Percentiles rank a stretch among this genome's conserved stretches.
phyloP scores from a whole-genome alignment of 2,888 invertebrate genomes.

The Endotricha flammealis region DNA sequence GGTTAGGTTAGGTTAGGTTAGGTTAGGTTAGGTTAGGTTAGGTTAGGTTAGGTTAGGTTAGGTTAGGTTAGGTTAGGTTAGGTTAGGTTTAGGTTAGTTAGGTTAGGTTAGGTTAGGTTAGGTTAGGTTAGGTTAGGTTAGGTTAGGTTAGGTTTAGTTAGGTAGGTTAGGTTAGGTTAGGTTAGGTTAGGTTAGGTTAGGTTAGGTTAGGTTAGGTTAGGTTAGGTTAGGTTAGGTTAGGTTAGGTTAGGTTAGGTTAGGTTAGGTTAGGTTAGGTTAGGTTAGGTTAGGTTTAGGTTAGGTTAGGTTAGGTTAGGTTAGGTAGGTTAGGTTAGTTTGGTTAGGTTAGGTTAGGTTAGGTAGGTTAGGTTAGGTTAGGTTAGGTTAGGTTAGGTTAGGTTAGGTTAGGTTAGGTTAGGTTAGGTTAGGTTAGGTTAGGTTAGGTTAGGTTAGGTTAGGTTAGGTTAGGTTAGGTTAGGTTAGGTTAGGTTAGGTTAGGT shows the following conservation, averaged over 20 bases:
- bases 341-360: slow-evolving; percentile 15
- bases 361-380: no score
- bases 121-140: slow-evolving; percentile 21
- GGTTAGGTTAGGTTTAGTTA: slow-evolving; percentile 18
- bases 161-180: slow-evolving; percentile 13
- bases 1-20: slow-evolving; percentile 14
- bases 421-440: slow-evolving; percentile 18
- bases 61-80: slow-evolving; percentile 17
- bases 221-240: slow-evolving; percentile 21
- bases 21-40: slow-evolving; percentile 13
- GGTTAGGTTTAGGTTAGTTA: slow-evolving; percentile 14
- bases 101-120: slow-evolving; percentile 17
- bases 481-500: slow-evolving; percentile 12
- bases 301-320: slow-evolving; percentile 8
- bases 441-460: slow-evolving; percentile 17
- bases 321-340: slow-evolving; percentile 13
- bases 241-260: slow-evolving; percentile 23
- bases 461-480: slow-evolving; percentile 17
- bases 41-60: slow-evolving; percentile 13
- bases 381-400: slow-evolving; percentile 20
- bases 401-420: slow-evolving; percentile 23
- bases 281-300: no score
- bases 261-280: slow-evolving; percentile 15
- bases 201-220: slow-evolving; percentile 15
- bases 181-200: slow-evolving; percentile 13